A percentile compares a stretch with the other conserved stretches of the same genome.
These are phyloP conservation scores for Triplophysa dalaica DNA, from an alignment of 2,113 vertebrate species.

Conservation along the genomic window DNA sequence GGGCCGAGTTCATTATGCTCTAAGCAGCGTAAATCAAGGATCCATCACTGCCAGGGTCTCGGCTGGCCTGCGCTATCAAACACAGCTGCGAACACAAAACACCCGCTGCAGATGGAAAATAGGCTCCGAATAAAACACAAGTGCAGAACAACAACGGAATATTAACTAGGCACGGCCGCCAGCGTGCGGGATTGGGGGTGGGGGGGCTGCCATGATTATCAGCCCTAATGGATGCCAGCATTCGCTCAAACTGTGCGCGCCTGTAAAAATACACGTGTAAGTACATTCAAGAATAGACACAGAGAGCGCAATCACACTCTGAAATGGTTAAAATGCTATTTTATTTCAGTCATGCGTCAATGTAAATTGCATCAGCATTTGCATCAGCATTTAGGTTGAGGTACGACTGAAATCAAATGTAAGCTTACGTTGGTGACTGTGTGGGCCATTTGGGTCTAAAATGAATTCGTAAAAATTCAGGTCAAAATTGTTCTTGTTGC, in stretches of 20 bases:
- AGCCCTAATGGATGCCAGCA: slow-evolving; percentile 57
- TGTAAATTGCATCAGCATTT: background rate
- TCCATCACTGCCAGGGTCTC: slow-evolving; percentile 73
- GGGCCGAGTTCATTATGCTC: slow-evolving; percentile 72
- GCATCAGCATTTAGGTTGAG: slow-evolving; percentile 15
- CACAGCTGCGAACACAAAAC: slow-evolving; percentile 82
- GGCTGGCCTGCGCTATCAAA: slow-evolving; percentile 72
- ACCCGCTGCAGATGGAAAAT: slow-evolving; percentile 75
- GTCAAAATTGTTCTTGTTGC: background rate
- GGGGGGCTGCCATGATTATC: slow-evolving; percentile 59
- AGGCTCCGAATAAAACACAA: slow-evolving; percentile 71
- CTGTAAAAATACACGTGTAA: slow-evolving; percentile 15
- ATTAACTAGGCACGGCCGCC: slow-evolving; percentile 74
- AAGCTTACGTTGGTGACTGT: slow-evolving; percentile 21
- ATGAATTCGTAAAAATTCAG: background rate
- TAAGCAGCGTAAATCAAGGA: slow-evolving; percentile 77
- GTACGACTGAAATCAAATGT: slow-evolving; percentile 24
- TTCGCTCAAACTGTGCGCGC: slow-evolving; percentile 28
- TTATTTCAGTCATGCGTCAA: too few species aligned
- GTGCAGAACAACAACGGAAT: slow-evolving; percentile 76
- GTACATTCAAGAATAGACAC: slow-evolving; percentile 23
- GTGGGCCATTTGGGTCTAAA: background rate
- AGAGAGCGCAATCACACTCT: background rate
- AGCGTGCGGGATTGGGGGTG: slow-evolving; percentile 43
- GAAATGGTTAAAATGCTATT: slow-evolving; percentile 24